These are phyloP conservation scores for Diachasma alloeum DNA, from an alignment of 1,140 invertebrate species.

Conservation along the genomic window DNA sequence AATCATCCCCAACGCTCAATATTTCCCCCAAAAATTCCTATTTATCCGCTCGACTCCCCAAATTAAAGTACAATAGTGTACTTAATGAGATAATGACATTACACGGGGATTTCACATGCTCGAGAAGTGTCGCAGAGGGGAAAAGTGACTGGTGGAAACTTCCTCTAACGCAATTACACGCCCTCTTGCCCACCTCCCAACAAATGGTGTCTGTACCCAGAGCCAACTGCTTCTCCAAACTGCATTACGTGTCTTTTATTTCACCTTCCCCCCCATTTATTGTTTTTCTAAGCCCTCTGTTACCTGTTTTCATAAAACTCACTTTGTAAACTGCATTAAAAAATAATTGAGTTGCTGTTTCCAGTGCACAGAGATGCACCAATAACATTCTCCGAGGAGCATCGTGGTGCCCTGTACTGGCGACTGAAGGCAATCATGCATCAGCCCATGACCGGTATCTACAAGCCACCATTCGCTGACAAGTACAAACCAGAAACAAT, in stretches of 20 bases:
- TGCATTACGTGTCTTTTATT: neutral
- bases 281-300: too few relatives aligned
- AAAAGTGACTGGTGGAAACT: slow-evolving; percentile 8
- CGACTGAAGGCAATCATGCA: slow-evolving; percentile 26
- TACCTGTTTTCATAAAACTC: too few relatives aligned
- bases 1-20: neutral
- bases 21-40: neutral
- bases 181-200: slow-evolving; percentile 31
- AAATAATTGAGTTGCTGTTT: neutral
- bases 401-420: slow-evolving; percentile 22
- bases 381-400: slow-evolving; percentile 14
- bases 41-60: neutral
- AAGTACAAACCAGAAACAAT: slow-evolving; percentile 14
- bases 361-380: slow-evolving; percentile 16
- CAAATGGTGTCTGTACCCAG: slow-evolving; percentile 22
- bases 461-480: slow-evolving; percentile 25
- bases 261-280: neutral
- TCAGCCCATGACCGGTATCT: slow-evolving; percentile 28
- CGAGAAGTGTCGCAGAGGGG: neutral
- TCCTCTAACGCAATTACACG: slow-evolving; percentile 46
- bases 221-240: neutral
- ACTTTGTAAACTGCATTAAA: neutral
- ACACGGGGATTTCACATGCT: neutral
- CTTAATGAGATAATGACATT: neutral
- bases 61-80: neutral